These are phyloP conservation scores for Dinocampus coccinellae DNA, from an alignment of 2,888 invertebrate genomes.

Conservation along the genomic window DNA sequence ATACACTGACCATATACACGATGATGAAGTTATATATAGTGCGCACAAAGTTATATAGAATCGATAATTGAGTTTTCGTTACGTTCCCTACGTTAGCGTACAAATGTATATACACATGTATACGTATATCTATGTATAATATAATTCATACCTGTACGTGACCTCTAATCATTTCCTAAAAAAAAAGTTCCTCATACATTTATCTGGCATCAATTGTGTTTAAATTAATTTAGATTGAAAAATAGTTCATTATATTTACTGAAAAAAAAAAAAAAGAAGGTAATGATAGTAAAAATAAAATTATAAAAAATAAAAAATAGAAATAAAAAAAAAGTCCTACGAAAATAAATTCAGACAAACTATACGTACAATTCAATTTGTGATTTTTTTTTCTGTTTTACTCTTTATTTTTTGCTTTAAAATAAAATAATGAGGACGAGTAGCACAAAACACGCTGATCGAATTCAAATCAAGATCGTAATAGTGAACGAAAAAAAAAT, in stretches of 20 bases:
- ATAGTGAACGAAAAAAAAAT: too few relatives aligned
- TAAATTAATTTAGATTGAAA: not conserved
- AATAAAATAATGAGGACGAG: not conserved
- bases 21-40: slow-evolving; percentile 14
- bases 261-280: not conserved
- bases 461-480: not conserved
- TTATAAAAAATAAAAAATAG: too few relatives aligned
- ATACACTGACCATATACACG: not conserved
- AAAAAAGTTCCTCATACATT: not conserved
- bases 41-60: not conserved
- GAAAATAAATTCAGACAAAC: too few relatives aligned
- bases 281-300: too few relatives aligned
- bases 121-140: not conserved
- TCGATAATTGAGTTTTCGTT: slow-evolving; percentile 22
- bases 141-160: too few relatives aligned
- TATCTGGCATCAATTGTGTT: not conserved
- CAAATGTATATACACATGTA: not conserved
- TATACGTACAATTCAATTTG: too few relatives aligned
- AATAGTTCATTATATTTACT: not conserved
- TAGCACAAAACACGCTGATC: too few relatives aligned
- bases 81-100: not conserved
- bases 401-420: not conserved
- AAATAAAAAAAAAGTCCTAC: too few relatives aligned
- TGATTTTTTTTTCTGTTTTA: too few relatives aligned
- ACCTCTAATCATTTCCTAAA: too few relatives aligned